Evolutionary conservation across 2,888 invertebrate genomes (phyloP).

Genomic region (Tetheella fluctuosa): DNA sequence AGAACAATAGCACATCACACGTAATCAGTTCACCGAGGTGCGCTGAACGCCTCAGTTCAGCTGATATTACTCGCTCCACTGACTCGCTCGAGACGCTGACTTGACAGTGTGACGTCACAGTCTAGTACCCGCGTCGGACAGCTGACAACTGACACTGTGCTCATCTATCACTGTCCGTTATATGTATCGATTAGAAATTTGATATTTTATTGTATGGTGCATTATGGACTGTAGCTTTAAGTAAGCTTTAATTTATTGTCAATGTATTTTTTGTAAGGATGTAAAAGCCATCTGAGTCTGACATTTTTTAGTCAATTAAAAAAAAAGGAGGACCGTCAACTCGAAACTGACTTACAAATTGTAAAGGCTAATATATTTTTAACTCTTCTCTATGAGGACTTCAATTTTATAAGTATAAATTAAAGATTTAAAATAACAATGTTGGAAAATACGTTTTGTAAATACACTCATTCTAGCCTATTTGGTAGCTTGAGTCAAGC

Average conservation of each 20-base stretch:
- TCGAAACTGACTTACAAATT: no score
- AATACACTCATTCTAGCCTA: no score
- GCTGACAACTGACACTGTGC: neutral
- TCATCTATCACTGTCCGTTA: neutral
- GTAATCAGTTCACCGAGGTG: slow-evolving; percentile 1
- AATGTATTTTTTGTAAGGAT: no score
- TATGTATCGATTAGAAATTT: neutral
- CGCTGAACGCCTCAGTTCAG: neutral
- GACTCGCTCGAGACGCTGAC: slow-evolving; percentile 12
- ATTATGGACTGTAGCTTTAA: neutral
- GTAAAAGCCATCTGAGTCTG: no score
- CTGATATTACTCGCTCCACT: slow-evolving; percentile 10
- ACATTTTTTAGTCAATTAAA: neutral
- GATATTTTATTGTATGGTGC: neutral
- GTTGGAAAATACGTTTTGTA: no score
- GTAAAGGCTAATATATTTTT: no score
- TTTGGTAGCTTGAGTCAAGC: no score
- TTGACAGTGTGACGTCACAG: slow-evolving; percentile 13
- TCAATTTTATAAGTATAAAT: no score
- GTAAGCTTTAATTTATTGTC: no score
- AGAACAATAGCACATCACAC: neutral
- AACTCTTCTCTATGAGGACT: no score
- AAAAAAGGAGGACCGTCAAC: no score
- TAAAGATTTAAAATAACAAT: no score
- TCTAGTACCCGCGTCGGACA: neutral